phyloP scores from a whole-genome alignment of 2,888 invertebrate genomes.

The Xestia c-nigrum region DNA sequence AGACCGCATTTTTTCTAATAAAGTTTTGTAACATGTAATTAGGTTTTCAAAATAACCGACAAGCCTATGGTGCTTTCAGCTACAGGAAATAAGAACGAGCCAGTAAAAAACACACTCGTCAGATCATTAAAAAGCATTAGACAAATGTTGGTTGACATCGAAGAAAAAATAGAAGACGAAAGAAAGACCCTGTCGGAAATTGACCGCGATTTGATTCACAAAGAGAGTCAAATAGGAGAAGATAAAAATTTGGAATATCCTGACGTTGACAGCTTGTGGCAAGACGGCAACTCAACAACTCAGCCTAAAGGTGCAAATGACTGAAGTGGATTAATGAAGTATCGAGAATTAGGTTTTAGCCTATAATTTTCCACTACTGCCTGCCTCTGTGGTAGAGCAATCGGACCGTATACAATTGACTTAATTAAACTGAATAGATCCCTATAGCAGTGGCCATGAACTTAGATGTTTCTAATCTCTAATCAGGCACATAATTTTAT shows the following conservation, averaged over 20 bases:
- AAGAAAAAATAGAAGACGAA: slow-evolving; percentile 18
- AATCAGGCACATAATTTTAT: background rate
- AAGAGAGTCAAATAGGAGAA: background rate
- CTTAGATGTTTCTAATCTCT: background rate
- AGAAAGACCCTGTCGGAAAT: slow-evolving; percentile 1
- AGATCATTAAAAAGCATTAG: slow-evolving; percentile 7
- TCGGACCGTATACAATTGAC: background rate
- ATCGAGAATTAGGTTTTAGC: background rate
- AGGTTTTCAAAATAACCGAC: background rate
- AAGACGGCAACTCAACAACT: background rate
- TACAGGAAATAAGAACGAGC: slow-evolving; percentile 2
- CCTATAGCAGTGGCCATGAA: background rate
- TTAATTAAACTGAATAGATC: background rate
- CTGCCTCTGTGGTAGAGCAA: background rate
- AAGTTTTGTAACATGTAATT: background rate
- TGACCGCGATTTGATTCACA: background rate
- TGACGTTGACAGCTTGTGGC: background rate
- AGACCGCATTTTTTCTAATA: background rate
- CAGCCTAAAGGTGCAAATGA: background rate
- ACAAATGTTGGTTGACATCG: slow-evolving; percentile 19
- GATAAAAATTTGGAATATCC: slow-evolving; percentile 1
- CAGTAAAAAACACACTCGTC: slow-evolving; percentile 14
- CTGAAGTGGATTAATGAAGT: background rate
- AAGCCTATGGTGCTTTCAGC: slow-evolving; percentile 5
- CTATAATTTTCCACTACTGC: background rate